Percentiles rank a stretch among this genome's conserved stretches.
These are phyloP conservation scores for Xylocopa sonorina DNA, from an alignment of 1,140 invertebrate species.

Conservation along the genomic window DNA sequence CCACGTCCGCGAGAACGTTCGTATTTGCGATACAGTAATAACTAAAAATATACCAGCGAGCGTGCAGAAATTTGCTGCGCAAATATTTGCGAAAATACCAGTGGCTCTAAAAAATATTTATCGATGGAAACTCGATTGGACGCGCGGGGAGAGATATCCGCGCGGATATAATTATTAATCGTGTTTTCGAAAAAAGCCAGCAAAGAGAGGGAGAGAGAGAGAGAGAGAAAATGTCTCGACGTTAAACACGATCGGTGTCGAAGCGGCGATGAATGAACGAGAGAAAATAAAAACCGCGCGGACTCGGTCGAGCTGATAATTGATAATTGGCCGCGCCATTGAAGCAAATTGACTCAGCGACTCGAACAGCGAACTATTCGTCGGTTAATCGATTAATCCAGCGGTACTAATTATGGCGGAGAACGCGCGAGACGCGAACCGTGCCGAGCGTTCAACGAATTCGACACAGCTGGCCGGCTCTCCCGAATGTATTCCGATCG, in stretches of 20 bases:
- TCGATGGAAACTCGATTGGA: too few species aligned
- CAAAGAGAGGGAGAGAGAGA: too few species aligned
- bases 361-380: slow-evolving; percentile 23
- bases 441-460: neutral
- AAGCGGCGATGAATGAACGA: neutral
- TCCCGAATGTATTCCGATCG: slow-evolving; percentile 11
- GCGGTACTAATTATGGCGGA: slow-evolving; percentile 32
- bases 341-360: slow-evolving; percentile 1
- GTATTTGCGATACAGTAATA: neutral
- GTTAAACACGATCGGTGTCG: neutral
- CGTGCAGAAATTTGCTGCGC: too few species aligned
- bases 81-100: too few species aligned
- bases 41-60: neutral
- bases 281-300: neutral
- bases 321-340: slow-evolving; percentile 1
- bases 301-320: neutral
- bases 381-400: slow-evolving; percentile 31
- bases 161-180: too few species aligned
- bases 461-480: slow-evolving; percentile 7
- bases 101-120: too few species aligned
- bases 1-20: neutral
- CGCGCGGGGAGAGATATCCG: too few species aligned
- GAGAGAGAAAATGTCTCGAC: too few species aligned
- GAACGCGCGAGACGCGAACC: neutral
- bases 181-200: too few species aligned